Base-by-base conservation (phyloP, 2,113 vertebrate species). In the Pachyramphus minor region DNA sequence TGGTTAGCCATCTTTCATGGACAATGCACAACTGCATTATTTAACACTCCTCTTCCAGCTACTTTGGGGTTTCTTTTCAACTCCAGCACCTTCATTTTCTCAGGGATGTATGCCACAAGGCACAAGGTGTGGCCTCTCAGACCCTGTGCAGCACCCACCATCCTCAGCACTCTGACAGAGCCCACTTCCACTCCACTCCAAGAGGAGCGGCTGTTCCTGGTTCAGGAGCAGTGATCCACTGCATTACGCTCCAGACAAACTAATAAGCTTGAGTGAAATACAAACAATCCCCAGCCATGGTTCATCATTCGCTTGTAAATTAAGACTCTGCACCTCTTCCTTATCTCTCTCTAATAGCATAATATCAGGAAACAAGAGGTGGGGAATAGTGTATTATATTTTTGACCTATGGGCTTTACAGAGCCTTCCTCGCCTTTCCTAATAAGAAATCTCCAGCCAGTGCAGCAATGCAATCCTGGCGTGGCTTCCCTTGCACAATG, bases 1-100 rank as follows among this genome's bases (percentile, higher is more conserved):
- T 89, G 91, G 95, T 96, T 97, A 97, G 93, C 93, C 75, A 94
- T 95, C 93, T 97, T 96, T 96, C 88, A 95, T 81, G 89, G 95
- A 95, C 92, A 97, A 96, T 81, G 85, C 49, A 15, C 78, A 84
- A 15, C 95, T 97, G 97, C 80, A 92, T 94, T 95, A 91, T 95
- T 97, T 97, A 97, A 71, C 63, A 83, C 69, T 94, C 81, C 79
- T 92, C 75, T 90, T 35, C 81, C 81, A 95, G 87, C 88, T 84
- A 89, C 80, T 94, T 71, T 11, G 7, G 72, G 81, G 59, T 44
- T 96, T 20, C 67, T 95, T 90, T 86, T 87, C 77, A 75, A 74
- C 85, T 50, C 73, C 68, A 21, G 92, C 62, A 93, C 90, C 71
- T 94, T 83, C 20, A 49, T 60, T 81, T 88, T 56, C 76, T 45